Percentiles rank a stretch among this genome's conserved stretches.
Conservation (phyloP, 2,888 invertebrate species). For the Aricia artaxerxes region DNA sequence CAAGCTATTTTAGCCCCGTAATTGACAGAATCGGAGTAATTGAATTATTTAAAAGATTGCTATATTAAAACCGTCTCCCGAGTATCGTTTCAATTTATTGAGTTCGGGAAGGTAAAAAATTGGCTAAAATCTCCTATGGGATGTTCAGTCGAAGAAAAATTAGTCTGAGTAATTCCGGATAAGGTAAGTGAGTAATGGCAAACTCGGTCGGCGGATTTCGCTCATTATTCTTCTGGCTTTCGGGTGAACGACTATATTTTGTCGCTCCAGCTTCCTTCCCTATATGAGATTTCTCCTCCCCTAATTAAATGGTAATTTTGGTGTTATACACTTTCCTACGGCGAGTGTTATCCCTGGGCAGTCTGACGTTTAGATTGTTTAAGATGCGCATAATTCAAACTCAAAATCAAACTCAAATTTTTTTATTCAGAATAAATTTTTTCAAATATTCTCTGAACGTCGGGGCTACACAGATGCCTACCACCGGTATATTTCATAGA, state of each 20-base stretch:
- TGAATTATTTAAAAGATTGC: conserved; percentile 46
- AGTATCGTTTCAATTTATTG: conserved; percentile 27
- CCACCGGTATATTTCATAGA: too few species aligned
- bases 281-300: conserved; percentile 23
- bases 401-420: too few species aligned
- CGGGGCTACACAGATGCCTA: too few species aligned
- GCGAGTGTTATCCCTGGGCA: not conserved
- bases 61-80: conserved; percentile 22
- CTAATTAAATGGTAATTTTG: conserved; percentile 1
- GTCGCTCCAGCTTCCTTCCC: conserved; percentile 69
- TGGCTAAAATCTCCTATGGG: conserved; percentile 35
- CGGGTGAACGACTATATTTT: conserved; percentile 65
- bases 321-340: not conserved
- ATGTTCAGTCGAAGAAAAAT: conserved; percentile 38
- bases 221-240: conserved; percentile 69
- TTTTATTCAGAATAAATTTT: too few species aligned
- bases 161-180: conserved; percentile 35
- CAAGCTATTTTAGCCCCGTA: conserved; percentile 56
- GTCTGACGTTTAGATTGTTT: not conserved
- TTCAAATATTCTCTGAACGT: too few species aligned
- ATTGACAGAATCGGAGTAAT: conserved; percentile 62
- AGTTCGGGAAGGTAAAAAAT: conserved; percentile 35
- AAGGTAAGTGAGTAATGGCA: conserved; percentile 34
- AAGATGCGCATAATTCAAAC: too few species aligned
- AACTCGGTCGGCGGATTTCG: conserved; percentile 47